Percentiles rank a stretch among this genome's conserved stretches.
Evolutionary conservation across 1,140 invertebrate species (phyloP).

Genomic region (Drosophila rhopaloa): DNA sequence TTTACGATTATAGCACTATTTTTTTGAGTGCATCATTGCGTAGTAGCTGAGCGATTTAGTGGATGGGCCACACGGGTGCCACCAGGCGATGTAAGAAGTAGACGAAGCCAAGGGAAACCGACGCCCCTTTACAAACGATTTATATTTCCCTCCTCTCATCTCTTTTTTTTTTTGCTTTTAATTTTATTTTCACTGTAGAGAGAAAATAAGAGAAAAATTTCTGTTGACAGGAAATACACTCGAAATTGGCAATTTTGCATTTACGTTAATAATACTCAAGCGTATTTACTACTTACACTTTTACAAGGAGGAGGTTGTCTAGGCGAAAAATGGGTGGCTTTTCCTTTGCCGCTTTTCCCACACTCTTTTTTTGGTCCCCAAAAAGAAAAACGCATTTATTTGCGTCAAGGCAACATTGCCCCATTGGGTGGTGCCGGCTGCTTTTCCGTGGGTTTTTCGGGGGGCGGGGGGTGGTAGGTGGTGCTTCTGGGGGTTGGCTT

Average conservation of each 20-base stretch:
- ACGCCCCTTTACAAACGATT: slow-evolving; percentile 35
- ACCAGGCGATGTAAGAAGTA: slow-evolving; percentile 32
- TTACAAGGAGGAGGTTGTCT: slow-evolving; percentile 46
- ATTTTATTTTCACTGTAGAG: slow-evolving; percentile 47
- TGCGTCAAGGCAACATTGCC: slow-evolving; percentile 30
- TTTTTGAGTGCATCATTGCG: slow-evolving; percentile 34
- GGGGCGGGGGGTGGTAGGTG: not conserved
- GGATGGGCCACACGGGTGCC: slow-evolving; percentile 64
- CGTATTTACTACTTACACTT: slow-evolving; percentile 81
- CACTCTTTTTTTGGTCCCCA: slow-evolving; percentile 14
- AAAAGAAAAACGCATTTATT: slow-evolving; percentile 57
- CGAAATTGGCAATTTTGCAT: slow-evolving; percentile 85
- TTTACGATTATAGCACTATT: not conserved
- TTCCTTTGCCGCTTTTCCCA: not conserved
- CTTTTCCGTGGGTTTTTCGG: not conserved
- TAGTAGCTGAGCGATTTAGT: slow-evolving; percentile 56
- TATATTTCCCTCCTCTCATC: slow-evolving; percentile 7
- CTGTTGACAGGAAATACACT: slow-evolving; percentile 85
- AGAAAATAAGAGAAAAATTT: slow-evolving; percentile 65
- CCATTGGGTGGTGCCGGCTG: not conserved
- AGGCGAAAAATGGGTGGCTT: slow-evolving; percentile 53
- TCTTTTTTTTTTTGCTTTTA: slow-evolving; percentile 18
- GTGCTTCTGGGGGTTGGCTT: slow-evolving; percentile 15
- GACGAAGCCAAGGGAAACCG: slow-evolving; percentile 9
- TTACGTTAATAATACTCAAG: slow-evolving; percentile 85